Conservation (phyloP, 2,113 vertebrate species). For the Hippopotamus amphibius region DNA sequence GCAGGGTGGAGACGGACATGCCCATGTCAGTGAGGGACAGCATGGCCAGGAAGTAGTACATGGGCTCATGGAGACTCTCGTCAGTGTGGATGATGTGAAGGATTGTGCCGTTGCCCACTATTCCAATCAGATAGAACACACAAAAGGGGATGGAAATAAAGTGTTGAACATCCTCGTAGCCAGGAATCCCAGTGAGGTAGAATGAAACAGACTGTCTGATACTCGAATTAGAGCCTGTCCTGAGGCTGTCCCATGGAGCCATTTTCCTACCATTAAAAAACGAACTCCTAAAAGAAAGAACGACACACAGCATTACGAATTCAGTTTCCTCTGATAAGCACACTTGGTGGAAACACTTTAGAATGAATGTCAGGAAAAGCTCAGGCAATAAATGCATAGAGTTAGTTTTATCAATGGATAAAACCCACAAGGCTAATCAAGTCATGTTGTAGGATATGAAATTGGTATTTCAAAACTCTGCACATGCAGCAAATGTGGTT, state of each 20-base stretch:
- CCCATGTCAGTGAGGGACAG: neutral
- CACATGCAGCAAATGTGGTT: neutral
- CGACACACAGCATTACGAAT: neutral
- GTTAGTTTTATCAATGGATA: neutral
- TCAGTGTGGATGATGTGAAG: neutral
- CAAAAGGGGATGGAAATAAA: conserved; percentile 59
- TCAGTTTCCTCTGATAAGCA: neutral
- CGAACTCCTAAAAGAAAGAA: conserved; percentile 3
- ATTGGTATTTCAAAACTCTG: neutral
- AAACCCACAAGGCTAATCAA: neutral
- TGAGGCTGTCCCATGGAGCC: neutral
- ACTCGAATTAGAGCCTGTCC: neutral
- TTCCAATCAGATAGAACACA: neutral
- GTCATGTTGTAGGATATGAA: neutral
- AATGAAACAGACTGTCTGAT: neutral
- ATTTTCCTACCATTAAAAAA: neutral
- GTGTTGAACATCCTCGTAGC: neutral
- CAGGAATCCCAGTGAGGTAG: conserved; percentile 34
- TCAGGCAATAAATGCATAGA: neutral
- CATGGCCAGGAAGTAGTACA: conserved; percentile 10
- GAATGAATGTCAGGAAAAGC: neutral
- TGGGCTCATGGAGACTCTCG: neutral
- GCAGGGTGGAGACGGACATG: neutral
- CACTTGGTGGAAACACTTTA: neutral
- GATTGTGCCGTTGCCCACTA: conserved; percentile 36